These are phyloP conservation scores for Melanotaenia maccullochi DNA, from an alignment of 2,797 vertebrate genomes.

Conservation along the genomic window DNA sequence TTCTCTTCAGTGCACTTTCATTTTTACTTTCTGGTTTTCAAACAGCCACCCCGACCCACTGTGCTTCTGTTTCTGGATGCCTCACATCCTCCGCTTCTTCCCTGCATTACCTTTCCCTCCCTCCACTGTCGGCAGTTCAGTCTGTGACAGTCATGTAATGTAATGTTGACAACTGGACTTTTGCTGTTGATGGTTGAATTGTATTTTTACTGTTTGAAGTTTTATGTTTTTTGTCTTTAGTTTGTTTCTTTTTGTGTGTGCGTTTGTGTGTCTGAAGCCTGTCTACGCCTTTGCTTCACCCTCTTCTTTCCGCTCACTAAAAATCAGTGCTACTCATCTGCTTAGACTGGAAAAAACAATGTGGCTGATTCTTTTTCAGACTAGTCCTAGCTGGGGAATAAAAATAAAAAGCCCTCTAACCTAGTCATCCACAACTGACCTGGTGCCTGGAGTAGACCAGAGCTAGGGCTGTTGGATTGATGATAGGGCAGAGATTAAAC, in stretches of 20 bases:
- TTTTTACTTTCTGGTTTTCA: conserved; percentile 49
- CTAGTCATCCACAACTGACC: conserved; percentile 37
- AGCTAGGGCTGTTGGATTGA: conserved; percentile 38
- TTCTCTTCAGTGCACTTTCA: conserved; percentile 52
- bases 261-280: conserved; percentile 53
- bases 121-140: conserved; percentile 49
- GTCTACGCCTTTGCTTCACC: conserved; percentile 66
- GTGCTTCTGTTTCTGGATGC: conserved; percentile 57
- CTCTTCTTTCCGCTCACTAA: conserved; percentile 49
- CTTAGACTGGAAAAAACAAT: conserved; percentile 42
- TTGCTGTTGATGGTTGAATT: conserved; percentile 75
- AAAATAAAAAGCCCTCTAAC: conserved; percentile 1
- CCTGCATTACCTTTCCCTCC: conserved; percentile 34
- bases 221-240: conserved; percentile 56
- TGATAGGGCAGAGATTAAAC: conserved; percentile 46
- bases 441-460: conserved; percentile 39
- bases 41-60: conserved; percentile 26
- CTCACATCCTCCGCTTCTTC: conserved; percentile 47
- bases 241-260: conserved; percentile 56
- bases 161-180: conserved; percentile 79
- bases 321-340: conserved; percentile 53
- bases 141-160: conserved; percentile 71
- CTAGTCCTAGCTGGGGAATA: conserved; percentile 23
- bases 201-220: conserved; percentile 74
- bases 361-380: conserved; percentile 42